Conservation (phyloP, 2,113 vertebrate species). For the Eulemur macaco region DNA sequence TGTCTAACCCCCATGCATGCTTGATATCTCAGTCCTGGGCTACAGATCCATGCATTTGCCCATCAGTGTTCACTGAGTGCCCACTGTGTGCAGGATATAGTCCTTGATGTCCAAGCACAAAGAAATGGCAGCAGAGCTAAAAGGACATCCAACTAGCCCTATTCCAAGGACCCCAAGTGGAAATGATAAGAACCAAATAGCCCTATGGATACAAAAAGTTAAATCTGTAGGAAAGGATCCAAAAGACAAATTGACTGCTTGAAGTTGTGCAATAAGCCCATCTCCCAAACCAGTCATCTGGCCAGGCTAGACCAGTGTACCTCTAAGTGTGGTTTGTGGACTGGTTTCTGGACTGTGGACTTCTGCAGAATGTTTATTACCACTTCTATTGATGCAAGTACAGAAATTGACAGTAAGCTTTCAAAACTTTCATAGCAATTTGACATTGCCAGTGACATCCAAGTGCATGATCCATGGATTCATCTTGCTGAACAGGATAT, state of each 20-base stretch:
- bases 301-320: not conserved
- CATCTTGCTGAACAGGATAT: not conserved
- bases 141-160: not conserved
- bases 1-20: not conserved
- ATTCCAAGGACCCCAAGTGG: not conserved
- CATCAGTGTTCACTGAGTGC: not conserved
- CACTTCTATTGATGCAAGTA: not conserved
- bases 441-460: not conserved
- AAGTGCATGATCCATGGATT: not conserved
- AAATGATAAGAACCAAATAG: not conserved
- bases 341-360: no score
- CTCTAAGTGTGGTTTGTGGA: not conserved
- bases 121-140: not conserved
- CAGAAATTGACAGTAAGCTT: not conserved
- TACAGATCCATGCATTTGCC: not conserved
- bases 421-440: not conserved
- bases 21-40: not conserved
- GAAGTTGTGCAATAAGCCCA: not conserved
- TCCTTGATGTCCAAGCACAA: not conserved
- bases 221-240: not conserved
- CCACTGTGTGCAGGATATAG: not conserved
- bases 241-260: not conserved
- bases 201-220: not conserved
- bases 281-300: not conserved
- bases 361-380: not conserved